Conservation (phyloP, 1,140 invertebrate species). For the Calycopis cecrops region DNA sequence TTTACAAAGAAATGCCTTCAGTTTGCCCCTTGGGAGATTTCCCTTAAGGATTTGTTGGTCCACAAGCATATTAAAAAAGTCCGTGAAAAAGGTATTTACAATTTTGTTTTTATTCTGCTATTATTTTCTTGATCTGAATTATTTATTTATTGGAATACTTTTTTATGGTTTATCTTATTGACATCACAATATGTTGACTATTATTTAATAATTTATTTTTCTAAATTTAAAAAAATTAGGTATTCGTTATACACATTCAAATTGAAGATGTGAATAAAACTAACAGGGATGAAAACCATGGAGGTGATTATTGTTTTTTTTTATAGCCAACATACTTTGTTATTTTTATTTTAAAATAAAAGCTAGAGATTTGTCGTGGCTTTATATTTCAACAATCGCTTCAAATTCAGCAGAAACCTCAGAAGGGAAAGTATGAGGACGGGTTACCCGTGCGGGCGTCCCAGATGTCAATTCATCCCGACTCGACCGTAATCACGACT, state of each 20-base stretch:
- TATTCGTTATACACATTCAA: no score
- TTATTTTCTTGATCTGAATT: no score
- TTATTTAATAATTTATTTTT: no score
- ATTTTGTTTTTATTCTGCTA: background rate
- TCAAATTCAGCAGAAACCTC: conserved; percentile 62
- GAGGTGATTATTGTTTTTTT: no score
- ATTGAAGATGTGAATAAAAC: no score
- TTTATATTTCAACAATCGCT: conserved; percentile 47
- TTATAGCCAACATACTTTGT: no score
- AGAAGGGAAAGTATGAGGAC: conserved; percentile 53
- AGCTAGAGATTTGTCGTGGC: background rate
- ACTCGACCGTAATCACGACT: conserved; percentile 57
- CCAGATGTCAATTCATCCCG: conserved; percentile 69
- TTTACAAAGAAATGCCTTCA: conserved; percentile 25
- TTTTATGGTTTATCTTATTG: no score
- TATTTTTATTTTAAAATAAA: no score
- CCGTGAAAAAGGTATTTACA: background rate
- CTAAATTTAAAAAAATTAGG: no score
- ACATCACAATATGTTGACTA: no score
- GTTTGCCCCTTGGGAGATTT: conserved; percentile 28
- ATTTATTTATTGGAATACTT: no score
- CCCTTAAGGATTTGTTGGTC: conserved; percentile 14
- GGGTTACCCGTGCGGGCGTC: conserved; percentile 43
- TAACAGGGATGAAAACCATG: no score
- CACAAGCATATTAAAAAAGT: conserved; percentile 1